Percentiles rank a stretch among this genome's conserved stretches.
phyloP scores from a whole-genome alignment of 1,140 invertebrate genomes.

The Orius insidiosus region DNA sequence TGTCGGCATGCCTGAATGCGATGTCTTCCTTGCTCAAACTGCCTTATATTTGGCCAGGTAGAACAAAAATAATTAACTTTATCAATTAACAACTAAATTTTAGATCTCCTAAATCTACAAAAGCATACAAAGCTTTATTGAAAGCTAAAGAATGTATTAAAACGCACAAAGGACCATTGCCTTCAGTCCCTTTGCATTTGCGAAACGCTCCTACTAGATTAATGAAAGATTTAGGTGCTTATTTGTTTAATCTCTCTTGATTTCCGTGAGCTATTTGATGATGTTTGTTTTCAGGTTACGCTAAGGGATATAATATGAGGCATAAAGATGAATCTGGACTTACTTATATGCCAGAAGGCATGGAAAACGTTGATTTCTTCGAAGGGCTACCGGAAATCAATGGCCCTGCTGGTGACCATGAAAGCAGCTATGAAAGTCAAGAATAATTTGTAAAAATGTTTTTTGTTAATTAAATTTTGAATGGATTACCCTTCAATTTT shows the following conservation, averaged over 20 bases:
- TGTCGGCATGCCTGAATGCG: conserved; percentile 65
- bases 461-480: no score
- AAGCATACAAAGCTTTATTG: conserved; percentile 47
- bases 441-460: no score
- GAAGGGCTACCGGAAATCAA: neutral
- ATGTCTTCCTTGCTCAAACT: conserved; percentile 57
- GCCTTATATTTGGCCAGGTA: conserved; percentile 48
- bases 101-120: conserved; percentile 52
- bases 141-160: conserved; percentile 38
- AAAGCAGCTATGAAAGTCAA: no score
- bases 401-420: no score
- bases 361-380: conserved; percentile 46
- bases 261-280: conserved; percentile 1
- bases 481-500: no score
- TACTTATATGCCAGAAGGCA: conserved; percentile 47
- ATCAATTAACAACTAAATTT: neutral
- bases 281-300: conserved; percentile 42
- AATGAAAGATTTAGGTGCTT: conserved; percentile 52
- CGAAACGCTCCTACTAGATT: conserved; percentile 63
- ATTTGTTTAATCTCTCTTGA: neutral
- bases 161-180: conserved; percentile 48
- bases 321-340: conserved; percentile 36
- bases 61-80: neutral
- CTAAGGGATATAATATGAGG: conserved; percentile 38
- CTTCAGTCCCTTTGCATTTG: conserved; percentile 54